A percentile compares a stretch with the other conserved stretches of the same genome.
Conservation (phyloP, 2,113 vertebrate genomes). For the Azemiops feae region DNA sequence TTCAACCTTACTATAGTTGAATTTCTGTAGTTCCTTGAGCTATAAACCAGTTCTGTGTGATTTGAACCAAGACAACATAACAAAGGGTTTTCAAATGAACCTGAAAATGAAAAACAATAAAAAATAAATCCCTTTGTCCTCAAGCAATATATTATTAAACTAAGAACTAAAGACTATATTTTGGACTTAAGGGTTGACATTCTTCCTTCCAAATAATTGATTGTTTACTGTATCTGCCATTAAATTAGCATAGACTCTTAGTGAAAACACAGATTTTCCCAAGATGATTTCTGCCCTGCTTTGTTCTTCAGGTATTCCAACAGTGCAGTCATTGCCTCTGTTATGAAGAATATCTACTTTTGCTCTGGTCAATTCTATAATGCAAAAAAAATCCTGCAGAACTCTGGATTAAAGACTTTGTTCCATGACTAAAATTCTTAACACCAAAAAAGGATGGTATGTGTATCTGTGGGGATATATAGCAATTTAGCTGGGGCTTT, state of each 20-base stretch:
- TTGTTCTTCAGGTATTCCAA: not conserved
- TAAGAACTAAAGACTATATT: not conserved
- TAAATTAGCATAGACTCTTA: not conserved
- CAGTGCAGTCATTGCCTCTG: not conserved
- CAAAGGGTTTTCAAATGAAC: not conserved
- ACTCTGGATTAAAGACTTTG: not conserved
- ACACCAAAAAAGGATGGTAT: not conserved
- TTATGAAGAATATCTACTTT: not conserved
- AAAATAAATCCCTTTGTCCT: not conserved
- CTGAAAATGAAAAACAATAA: not conserved
- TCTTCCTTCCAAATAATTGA: not conserved
- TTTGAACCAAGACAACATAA: not conserved
- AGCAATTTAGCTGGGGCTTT: not conserved
- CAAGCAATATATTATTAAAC: not conserved
- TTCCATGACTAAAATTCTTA: not conserved
- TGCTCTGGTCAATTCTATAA: not conserved
- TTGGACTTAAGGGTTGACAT: not conserved
- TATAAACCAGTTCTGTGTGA: not conserved
- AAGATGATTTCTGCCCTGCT: not conserved
- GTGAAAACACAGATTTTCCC: not conserved
- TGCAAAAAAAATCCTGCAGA: not conserved
- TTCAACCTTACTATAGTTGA: not conserved
- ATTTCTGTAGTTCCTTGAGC: not conserved
- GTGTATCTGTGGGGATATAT: not conserved
- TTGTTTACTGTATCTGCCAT: not conserved